Evolutionary conservation across 2,113 vertebrate genomes (phyloP), one percentile per base, ranked within the genome.

Genomic region (Macquaria ambigua): DNA sequence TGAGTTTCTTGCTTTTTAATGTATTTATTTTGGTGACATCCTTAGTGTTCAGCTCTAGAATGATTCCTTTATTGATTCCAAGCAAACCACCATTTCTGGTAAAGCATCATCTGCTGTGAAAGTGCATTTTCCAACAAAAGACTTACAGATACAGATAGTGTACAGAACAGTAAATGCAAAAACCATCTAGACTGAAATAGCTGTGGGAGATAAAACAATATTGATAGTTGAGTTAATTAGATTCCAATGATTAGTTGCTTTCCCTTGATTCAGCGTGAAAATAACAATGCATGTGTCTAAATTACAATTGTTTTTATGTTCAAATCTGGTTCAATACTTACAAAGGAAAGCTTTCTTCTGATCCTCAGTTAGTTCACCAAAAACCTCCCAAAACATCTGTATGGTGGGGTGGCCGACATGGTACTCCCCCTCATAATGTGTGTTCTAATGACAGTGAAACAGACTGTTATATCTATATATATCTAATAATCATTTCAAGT

Each of bases 361-460:
- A 3, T 94, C 90, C 53, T 93, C 79, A 70, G 87, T 87, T 18
- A 97, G 87, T 52, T 95, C 95, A 12, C 96, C 96, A 88, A 97
- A 97, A 73, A 96, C 96, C 74, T 97, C 78, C 97, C 97, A 97
- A 87, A 97, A 97, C 83, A 92, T 95, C 52, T 88, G 2, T 21
- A 95, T 89, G 76, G 91, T 96, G 58, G 93, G 94, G 34, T 97
- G 96, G 46, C 5, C 43, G 3, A 11, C 56, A 25, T 89, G 6
- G 46, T 93, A 96, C 8, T 0, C 15, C 5, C 48, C 66, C 3
- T 68, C 7, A 74, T 96, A 97, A 4, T 0, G 0, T 12, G 96
- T 93, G 89, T 94, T 96, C 97, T 97, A 80, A 21, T 78, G 1
- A 82, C 1, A 78, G 66, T 46, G 20, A 69, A 55, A 48, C 15